These are phyloP conservation scores for Anhinga rufa DNA, from an alignment of 2,113 vertebrate genomes.

Conservation along the genomic window DNA sequence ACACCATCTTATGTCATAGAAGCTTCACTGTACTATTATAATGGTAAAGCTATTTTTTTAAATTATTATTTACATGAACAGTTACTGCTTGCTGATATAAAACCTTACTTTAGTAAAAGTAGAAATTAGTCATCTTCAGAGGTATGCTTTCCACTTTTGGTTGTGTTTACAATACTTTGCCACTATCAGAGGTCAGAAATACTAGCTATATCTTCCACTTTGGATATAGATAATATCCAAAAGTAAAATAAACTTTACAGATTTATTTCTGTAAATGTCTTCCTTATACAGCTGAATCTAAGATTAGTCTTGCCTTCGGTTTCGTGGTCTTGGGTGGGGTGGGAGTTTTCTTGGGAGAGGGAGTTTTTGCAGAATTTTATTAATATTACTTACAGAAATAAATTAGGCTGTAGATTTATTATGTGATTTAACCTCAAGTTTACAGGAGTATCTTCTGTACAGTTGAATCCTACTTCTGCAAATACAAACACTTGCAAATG, in stretches of 20 bases:
- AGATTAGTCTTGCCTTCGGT: background rate
- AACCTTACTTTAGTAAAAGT: background rate
- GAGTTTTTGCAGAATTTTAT: background rate
- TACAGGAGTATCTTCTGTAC: background rate
- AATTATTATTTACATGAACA: background rate
- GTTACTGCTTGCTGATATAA: background rate
- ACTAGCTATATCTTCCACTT: background rate
- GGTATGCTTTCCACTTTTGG: background rate
- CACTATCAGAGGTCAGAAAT: background rate
- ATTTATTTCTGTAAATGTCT: background rate
- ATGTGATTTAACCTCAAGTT: background rate
- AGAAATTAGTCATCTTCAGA: background rate
- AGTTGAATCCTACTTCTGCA: background rate
- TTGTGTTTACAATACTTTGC: background rate
- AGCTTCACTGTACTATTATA: background rate
- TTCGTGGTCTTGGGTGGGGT: background rate
- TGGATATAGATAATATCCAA: background rate
- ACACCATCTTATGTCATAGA: background rate
- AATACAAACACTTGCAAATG: background rate
- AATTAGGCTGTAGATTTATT: background rate
- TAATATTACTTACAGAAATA: background rate
- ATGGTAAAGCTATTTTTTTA: background rate
- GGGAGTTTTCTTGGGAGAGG: accelerated
- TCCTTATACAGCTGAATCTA: background rate
- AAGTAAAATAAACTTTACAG: background rate